A percentile compares a stretch with the other conserved stretches of the same genome.
phyloP scores from a whole-genome alignment of 2,888 invertebrate genomes.

The Capitulum mitella region DNA sequence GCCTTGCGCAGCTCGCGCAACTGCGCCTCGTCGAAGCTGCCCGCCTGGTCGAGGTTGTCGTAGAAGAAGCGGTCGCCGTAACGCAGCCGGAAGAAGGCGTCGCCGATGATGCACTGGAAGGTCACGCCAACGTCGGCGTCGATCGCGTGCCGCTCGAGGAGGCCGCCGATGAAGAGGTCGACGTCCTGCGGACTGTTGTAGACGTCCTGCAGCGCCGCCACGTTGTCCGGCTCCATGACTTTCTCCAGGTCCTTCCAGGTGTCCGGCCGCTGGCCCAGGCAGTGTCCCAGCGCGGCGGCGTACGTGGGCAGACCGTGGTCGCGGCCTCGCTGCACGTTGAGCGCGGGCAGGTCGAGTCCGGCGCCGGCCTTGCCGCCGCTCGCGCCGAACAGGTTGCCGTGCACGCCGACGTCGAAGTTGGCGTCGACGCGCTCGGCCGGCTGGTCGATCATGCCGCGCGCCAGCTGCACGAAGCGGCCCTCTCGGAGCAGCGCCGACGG shows the following conservation, averaged over 20 bases:
- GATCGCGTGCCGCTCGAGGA: background rate
- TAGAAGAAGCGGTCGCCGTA: slow-evolving; percentile 25
- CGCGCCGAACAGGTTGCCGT: slow-evolving; percentile 10
- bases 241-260: background rate
- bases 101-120: slow-evolving; percentile 20
- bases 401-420: background rate
- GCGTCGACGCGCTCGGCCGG: background rate
- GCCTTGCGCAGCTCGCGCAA: background rate
- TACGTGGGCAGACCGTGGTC: slow-evolving; percentile 32
- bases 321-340: slow-evolving; percentile 32
- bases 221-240: background rate
- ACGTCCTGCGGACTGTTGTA: background rate
- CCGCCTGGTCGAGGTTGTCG: background rate
- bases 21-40: background rate
- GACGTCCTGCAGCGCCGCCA: background rate
- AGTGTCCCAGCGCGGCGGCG: slow-evolving; percentile 27
- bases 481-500: background rate
- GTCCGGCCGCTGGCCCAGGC: background rate
- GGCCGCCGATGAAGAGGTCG: background rate
- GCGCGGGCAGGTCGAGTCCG: slow-evolving; percentile 33
- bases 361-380: too few species aligned
- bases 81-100: background rate
- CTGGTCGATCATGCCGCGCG: background rate
- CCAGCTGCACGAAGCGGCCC: background rate
- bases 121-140: background rate